phyloP scores from a whole-genome alignment of 2,888 invertebrate species.

The Trissolcus japonicus region DNA sequence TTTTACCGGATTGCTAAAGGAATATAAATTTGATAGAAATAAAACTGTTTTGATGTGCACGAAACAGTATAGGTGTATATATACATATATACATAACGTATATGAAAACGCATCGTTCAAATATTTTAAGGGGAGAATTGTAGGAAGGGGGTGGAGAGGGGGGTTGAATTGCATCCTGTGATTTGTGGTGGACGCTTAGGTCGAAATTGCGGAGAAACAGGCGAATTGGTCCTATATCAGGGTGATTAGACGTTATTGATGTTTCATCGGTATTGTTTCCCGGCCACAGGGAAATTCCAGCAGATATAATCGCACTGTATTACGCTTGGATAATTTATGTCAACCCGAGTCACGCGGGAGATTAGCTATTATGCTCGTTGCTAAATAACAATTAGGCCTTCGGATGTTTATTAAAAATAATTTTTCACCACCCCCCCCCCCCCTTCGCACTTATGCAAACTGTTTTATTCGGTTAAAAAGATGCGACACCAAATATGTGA shows the following conservation, averaged over 20 bases:
- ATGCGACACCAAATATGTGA: not conserved
- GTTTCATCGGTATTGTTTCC: constrained; percentile 62
- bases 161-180: constrained; percentile 65
- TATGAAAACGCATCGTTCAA: constrained; percentile 54
- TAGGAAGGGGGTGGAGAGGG: constrained; percentile 52
- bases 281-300: constrained; percentile 57
- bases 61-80: constrained; percentile 31
- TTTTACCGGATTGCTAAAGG: no score
- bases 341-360: constrained; percentile 30
- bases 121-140: constrained; percentile 65
- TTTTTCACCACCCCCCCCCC: no score
- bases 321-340: constrained; percentile 56
- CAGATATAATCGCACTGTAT: constrained; percentile 58
- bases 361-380: constrained; percentile 41
- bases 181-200: constrained; percentile 73
- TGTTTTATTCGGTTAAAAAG: not conserved
- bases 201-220: constrained; percentile 70
- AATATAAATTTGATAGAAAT: no score
- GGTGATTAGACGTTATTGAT: constrained; percentile 72
- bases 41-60: not conserved
- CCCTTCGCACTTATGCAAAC: no score
- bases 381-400: constrained; percentile 56
- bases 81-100: constrained; percentile 5
- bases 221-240: constrained; percentile 65
- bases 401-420: constrained; percentile 38